These are phyloP conservation scores for Felis chaus DNA, from an alignment of 2,113 vertebrate genomes.

Conservation along the genomic window DNA sequence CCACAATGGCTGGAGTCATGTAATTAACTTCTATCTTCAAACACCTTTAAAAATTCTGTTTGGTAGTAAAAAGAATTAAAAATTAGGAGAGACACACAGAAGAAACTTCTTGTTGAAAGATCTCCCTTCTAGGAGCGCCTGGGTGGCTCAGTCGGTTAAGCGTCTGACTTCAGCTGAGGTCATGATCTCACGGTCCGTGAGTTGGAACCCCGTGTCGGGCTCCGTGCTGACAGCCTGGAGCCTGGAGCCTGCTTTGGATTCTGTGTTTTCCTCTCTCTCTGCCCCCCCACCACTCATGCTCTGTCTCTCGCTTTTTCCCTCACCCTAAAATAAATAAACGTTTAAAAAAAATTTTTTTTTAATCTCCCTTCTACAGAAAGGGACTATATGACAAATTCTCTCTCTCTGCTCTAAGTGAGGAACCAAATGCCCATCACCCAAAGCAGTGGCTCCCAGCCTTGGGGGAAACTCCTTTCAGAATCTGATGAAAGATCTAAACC, in stretches of 20 bases:
- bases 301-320: no score
- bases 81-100: constrained; percentile 4
- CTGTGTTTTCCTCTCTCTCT: no score
- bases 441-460: not conserved
- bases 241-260: no score
- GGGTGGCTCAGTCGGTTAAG: no score
- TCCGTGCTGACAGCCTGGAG: no score
- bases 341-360: no score
- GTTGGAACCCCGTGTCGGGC: no score
- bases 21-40: not conserved
- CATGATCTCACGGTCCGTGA: no score
- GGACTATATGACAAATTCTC: not conserved
- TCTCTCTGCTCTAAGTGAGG: not conserved
- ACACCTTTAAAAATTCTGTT: constrained; percentile 38
- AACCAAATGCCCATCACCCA: not conserved
- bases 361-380: not conserved
- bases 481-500: not conserved
- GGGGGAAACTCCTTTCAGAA: not conserved
- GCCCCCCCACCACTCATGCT: no score
- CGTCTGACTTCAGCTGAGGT: no score
- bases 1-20: not conserved
- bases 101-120: not conserved
- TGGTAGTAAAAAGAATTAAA: constrained; percentile 49
- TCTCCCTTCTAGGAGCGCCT: not conserved
- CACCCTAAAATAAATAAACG: no score